phyloP scores from a whole-genome alignment of 2,113 vertebrate species.

The Neolamprologus sp. region DNA sequence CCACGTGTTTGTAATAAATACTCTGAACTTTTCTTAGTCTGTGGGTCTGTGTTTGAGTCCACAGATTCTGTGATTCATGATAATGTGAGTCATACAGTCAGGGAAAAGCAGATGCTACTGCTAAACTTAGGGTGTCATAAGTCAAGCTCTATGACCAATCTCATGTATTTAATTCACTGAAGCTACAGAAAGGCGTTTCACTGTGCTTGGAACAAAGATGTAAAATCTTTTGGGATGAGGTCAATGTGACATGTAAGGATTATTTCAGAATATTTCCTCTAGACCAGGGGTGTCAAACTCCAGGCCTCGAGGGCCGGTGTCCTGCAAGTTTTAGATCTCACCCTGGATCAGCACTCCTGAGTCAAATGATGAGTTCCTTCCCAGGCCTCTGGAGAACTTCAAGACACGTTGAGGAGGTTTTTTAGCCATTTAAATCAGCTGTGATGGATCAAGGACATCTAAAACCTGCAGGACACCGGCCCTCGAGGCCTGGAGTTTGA shows the following conservation, averaged over 20 bases:
- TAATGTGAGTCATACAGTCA: neutral
- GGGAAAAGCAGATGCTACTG: neutral
- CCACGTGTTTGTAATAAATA: neutral
- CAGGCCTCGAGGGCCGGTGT: neutral
- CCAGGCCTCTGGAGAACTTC: neutral
- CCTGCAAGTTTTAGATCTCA: neutral
- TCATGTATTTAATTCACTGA: neutral
- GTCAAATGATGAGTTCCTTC: accelerated
- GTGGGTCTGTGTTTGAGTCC: neutral
- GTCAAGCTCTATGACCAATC: neutral
- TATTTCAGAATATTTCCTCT: neutral
- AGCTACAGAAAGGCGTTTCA: neutral
- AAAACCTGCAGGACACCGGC: neutral
- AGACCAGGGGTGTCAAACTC: neutral
- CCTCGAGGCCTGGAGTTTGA: neutral
- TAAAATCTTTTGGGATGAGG: neutral
- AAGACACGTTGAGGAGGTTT: neutral
- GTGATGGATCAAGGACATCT: neutral
- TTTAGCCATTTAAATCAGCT: neutral
- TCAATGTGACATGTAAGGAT: neutral
- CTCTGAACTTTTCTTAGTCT: neutral
- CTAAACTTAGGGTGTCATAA: neutral
- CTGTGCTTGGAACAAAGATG: neutral
- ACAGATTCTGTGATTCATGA: neutral
- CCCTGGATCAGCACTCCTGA: neutral